Percentiles rank a stretch among this genome's conserved stretches.
These are phyloP conservation scores for Prolemur simus DNA, from an alignment of 2,113 vertebrate genomes.

Conservation along the genomic window DNA sequence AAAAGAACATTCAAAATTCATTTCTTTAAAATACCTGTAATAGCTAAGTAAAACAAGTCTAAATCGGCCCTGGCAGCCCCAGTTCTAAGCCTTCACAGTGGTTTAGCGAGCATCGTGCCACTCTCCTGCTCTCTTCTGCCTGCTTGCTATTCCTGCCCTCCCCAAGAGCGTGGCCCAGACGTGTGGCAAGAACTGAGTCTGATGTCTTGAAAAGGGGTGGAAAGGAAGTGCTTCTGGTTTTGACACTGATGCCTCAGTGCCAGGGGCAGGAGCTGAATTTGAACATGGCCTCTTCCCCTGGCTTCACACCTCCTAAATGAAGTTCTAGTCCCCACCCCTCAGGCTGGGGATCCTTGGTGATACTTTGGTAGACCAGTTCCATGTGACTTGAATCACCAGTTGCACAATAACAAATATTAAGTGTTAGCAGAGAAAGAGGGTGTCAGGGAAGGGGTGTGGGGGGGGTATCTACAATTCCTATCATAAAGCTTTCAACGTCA, in stretches of 20 bases:
- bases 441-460: not conserved
- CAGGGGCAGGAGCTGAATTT: not conserved
- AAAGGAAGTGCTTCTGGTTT: not conserved
- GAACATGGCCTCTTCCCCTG: not conserved
- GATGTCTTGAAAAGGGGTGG: not conserved
- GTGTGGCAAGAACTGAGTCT: fast-evolving
- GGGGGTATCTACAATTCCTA: not conserved
- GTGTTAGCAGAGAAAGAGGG: not conserved
- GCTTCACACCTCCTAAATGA: not conserved
- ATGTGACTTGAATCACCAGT: not conserved
- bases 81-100: not conserved
- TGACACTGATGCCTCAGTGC: no score
- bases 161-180: not conserved
- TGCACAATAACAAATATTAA: not conserved
- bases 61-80: no score
- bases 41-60: not conserved
- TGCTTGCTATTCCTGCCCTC: not conserved
- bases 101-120: not conserved
- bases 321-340: not conserved
- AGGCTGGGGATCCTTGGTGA: not conserved
- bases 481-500: not conserved
- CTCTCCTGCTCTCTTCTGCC: not conserved
- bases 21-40: not conserved
- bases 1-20: not conserved
- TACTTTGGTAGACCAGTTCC: not conserved